Conservation (phyloP, 2,797 vertebrate genomes). For the Vireo griseus region DNA sequence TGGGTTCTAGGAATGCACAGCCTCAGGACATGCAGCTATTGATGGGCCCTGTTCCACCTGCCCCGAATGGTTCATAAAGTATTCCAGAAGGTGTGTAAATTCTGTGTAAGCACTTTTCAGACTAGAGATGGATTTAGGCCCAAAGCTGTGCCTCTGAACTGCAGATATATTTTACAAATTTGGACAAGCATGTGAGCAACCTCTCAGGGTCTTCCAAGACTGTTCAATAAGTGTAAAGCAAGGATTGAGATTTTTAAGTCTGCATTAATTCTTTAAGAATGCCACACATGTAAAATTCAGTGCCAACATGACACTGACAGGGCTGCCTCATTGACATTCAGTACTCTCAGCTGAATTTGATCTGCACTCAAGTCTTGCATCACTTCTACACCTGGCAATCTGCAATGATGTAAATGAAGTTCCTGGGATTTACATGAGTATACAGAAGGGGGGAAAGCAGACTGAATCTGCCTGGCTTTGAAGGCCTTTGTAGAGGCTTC, state of each 20-base stretch:
- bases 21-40: neutral
- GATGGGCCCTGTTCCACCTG: constrained; percentile 15
- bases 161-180: neutral
- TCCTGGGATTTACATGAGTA: constrained; percentile 18
- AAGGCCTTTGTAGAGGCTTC: neutral
- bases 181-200: neutral
- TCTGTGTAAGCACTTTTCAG: neutral
- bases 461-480: constrained; percentile 1
- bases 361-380: neutral
- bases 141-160: neutral
- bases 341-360: neutral
- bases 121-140: neutral
- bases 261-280: neutral
- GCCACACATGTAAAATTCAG: neutral
- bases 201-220: neutral
- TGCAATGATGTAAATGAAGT: constrained; percentile 28
- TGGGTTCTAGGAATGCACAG: neutral
- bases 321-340: neutral
- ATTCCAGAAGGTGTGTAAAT: neutral
- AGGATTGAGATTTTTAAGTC: neutral
- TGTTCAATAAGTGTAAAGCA: neutral
- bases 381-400: constrained; percentile 14
- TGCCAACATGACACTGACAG: neutral
- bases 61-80: neutral
- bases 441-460: neutral